These are phyloP conservation scores for Glaucopsyche alexis DNA, from an alignment of 2,888 invertebrate species.

Conservation along the genomic window DNA sequence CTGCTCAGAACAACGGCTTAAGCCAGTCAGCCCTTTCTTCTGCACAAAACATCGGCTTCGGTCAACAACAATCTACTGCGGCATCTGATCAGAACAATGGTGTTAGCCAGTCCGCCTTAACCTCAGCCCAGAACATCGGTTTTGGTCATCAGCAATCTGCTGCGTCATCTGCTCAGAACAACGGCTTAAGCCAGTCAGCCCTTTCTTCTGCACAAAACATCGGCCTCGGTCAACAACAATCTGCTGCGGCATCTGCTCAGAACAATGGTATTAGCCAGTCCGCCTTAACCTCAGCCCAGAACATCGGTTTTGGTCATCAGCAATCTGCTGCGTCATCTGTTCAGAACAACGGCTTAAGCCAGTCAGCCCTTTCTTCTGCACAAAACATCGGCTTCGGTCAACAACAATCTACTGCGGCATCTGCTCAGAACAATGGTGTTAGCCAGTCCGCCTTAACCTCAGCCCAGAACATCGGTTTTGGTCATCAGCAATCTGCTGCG, in stretches of 20 bases:
- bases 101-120: conserved; percentile 32
- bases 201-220: conserved; percentile 45
- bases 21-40: conserved; percentile 48
- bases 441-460: conserved; percentile 12
- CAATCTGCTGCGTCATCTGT: background rate
- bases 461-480: background rate
- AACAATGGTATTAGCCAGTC: background rate
- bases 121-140: conserved; percentile 49
- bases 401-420: background rate
- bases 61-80: conserved; percentile 47
- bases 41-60: conserved; percentile 43
- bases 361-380: background rate
- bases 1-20: conserved; percentile 54
- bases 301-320: background rate
- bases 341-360: background rate
- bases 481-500: background rate
- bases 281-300: background rate
- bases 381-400: background rate
- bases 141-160: conserved; percentile 49
- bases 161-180: conserved; percentile 51
- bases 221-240: conserved; percentile 41
- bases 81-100: conserved; percentile 49
- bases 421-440: background rate
- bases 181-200: conserved; percentile 48
- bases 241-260: background rate